Percentiles rank a stretch among this genome's conserved stretches.
Conservation (phyloP, 2,113 vertebrate species). For the Procapra przewalskii region DNA sequence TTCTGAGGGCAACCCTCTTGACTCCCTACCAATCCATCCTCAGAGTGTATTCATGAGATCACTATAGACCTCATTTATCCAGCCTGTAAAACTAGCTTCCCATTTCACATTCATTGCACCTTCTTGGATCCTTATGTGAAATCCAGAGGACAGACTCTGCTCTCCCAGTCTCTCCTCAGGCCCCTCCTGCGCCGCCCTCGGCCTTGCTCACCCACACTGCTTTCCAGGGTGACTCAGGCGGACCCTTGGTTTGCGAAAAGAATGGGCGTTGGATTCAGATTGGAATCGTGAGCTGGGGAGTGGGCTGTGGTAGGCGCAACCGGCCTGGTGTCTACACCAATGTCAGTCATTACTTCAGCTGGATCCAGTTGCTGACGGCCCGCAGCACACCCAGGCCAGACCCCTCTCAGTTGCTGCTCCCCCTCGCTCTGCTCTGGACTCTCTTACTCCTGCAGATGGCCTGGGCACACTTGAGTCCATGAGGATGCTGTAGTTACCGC, state of each 20-base stretch:
- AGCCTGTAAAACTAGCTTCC: not conserved
- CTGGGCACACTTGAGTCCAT: not conserved
- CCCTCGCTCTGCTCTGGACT: not conserved
- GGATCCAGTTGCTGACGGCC: constrained; percentile 73
- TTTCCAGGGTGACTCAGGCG: constrained; percentile 77
- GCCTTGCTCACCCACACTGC: not conserved
- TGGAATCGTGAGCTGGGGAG: constrained; percentile 74
- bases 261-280: constrained; percentile 72
- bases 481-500: not conserved
- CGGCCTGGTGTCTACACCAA: constrained; percentile 67
- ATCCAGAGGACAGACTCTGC: not conserved
- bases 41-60: not conserved
- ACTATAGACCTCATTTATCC: not conserved
- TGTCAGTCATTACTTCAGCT: constrained; percentile 78
- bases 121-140: not conserved
- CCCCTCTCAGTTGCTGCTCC: not conserved
- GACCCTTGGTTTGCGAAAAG: constrained; percentile 72
- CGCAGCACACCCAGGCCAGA: accelerated
- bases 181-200: not conserved
- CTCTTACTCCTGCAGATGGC: not conserved
- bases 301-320: constrained; percentile 62
- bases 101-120: not conserved
- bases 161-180: not conserved
- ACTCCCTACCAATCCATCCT: not conserved
- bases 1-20: not conserved